Percentiles rank a stretch among this genome's conserved stretches.
phyloP scores from a whole-genome alignment of 2,113 vertebrate genomes.

The Chamaetylas fuelleborni region DNA sequence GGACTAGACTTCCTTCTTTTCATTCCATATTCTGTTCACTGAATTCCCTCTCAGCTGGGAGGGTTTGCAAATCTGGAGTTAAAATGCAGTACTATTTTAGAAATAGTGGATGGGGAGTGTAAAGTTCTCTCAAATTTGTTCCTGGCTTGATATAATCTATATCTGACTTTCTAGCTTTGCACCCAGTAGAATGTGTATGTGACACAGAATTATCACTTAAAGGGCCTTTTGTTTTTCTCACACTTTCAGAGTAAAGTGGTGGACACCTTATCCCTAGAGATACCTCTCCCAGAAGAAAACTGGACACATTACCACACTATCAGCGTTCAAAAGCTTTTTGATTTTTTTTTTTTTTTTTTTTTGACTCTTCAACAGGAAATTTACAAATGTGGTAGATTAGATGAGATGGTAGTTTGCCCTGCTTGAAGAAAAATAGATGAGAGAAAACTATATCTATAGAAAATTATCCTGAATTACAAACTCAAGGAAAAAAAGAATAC shows the following conservation, averaged over 20 bases:
- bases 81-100: neutral
- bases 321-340: neutral
- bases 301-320: neutral
- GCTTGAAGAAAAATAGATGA: neutral
- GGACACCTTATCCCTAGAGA: neutral
- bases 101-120: neutral
- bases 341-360: neutral
- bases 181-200: neutral
- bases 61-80: neutral
- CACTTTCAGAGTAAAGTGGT: neutral
- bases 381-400: neutral
- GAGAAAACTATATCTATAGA: neutral
- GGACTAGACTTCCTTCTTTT: neutral
- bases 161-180: neutral
- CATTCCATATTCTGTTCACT: neutral
- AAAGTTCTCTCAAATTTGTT: neutral
- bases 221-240: neutral
- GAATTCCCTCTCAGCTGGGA: neutral
- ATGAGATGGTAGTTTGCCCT: neutral
- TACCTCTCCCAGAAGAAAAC: neutral
- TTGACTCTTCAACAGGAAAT: neutral
- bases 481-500: neutral
- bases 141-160: neutral
- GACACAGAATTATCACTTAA: neutral
- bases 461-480: neutral